These are phyloP conservation scores for Rhynchopsitta pachyrhyncha DNA, from an alignment of 2,113 vertebrate genomes.

Conservation along the genomic window DNA sequence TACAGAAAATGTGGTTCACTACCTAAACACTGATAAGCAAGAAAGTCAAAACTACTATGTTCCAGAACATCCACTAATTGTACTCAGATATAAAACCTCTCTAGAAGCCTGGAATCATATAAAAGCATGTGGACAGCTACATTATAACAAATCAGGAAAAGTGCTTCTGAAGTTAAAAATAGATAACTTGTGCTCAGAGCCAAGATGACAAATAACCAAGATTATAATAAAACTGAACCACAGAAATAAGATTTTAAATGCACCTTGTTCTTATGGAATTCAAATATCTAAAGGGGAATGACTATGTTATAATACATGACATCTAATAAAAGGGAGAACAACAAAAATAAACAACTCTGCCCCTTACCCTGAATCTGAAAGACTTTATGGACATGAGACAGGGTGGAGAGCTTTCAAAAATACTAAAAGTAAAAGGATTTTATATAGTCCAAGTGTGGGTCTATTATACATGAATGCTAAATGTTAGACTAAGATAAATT, in stretches of 20 bases:
- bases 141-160: not conserved
- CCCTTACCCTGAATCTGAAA: not conserved
- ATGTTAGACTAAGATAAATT: not conserved
- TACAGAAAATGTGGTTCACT: not conserved
- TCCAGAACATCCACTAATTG: not conserved
- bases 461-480: not conserved
- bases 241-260: not conserved
- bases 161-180: constrained; percentile 20
- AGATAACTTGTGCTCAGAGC: not conserved
- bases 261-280: not conserved
- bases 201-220: not conserved
- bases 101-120: not conserved
- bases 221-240: not conserved
- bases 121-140: not conserved
- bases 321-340: not conserved
- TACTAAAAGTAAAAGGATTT: not conserved
- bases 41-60: not conserved
- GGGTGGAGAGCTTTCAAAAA: not conserved
- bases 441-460: not conserved
- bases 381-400: not conserved
- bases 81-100: not conserved
- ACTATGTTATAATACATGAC: not conserved
- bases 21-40: not conserved
- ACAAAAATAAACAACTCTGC: not conserved
- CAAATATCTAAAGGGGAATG: constrained; percentile 16